Evolutionary conservation across 2,797 vertebrate genomes (phyloP), one percentile per base, ranked within the genome.

Genomic region (Takifugu rubripes): DNA sequence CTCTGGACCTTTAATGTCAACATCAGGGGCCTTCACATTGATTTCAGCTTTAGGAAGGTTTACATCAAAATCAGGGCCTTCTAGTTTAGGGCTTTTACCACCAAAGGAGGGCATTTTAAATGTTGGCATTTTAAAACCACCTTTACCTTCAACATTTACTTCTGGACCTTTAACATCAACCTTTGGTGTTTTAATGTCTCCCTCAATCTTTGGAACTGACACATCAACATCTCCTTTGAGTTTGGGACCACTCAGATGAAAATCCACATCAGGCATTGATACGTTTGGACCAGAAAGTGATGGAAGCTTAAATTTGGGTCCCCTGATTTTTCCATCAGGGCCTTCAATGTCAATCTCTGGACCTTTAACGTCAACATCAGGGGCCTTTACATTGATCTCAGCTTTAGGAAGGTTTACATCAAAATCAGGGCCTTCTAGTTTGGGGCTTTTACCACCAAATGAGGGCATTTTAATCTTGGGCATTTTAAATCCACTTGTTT

Each of bases 41-140:
- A 69, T 6, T 1, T 60, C 45, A 7, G 15, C 24, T n/a, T 59
- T 56, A 0, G 65, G 56, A 1, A 66, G 25, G 0, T 53, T 51
- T 0, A 66, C 6, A 24, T 71, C 52, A 52, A 61, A 6, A 1
- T 77, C 63, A 46, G 59, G 43, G 1, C 24, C 51, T 11, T 75
- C 63, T 5, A 54, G 3, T 1, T 68, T 45, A 40, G 70, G 48
- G 15, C 56, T 44, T 49, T 57, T 74, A 0, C 42, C 0, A 0
- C 61, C 52, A 9, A 79, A 58, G 0, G 52, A 52, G 21, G 76
- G 68, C 14, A 91, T 79, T 75, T 91, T 93, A 11, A 93, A 82
- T 74, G 93, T 94, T 0, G 71, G 46, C 85, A 88, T 59, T 91
- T 93, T 25, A 1, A 82, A 53, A 54, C 88, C 78, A 27, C 85